phyloP scores from a whole-genome alignment of 2,888 invertebrate genomes.

The Eudasyphora cyanicolor region DNA sequence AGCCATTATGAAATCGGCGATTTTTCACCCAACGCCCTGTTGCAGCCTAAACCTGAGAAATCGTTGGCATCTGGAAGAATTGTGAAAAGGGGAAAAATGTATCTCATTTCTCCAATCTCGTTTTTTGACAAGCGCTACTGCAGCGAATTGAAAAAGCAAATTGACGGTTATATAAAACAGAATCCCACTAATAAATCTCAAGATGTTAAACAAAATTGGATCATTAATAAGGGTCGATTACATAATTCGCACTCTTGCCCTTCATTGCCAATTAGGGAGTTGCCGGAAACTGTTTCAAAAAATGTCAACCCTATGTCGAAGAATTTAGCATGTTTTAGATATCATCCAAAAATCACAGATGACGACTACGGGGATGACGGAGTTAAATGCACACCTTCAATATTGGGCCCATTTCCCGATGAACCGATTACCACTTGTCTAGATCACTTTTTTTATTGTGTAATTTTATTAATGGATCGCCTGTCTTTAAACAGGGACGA shows the following conservation, averaged over 20 bases:
- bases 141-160: conserved; percentile 46
- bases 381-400: background rate
- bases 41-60: conserved; percentile 29
- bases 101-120: too few relatives aligned
- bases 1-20: conserved; percentile 43
- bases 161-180: conserved; percentile 20
- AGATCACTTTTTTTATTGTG: conserved; percentile 68
- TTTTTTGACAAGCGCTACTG: conserved; percentile 51
- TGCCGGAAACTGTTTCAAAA: background rate
- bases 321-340: too few relatives aligned
- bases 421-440: conserved; percentile 71
- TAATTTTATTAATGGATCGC: conserved; percentile 69
- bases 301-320: background rate
- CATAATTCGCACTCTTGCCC: background rate
- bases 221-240: background rate
- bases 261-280: background rate
- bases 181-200: background rate
- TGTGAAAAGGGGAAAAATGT: conserved; percentile 57
- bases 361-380: background rate
- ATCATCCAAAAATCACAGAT: background rate
- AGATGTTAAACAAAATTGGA: background rate
- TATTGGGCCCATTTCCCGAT: conserved; percentile 74
- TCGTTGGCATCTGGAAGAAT: conserved; percentile 1
- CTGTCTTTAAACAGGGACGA: too few relatives aligned
- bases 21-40: background rate